Conservation (phyloP, 2,888 invertebrate species). For the Dilophus febrilis region DNA sequence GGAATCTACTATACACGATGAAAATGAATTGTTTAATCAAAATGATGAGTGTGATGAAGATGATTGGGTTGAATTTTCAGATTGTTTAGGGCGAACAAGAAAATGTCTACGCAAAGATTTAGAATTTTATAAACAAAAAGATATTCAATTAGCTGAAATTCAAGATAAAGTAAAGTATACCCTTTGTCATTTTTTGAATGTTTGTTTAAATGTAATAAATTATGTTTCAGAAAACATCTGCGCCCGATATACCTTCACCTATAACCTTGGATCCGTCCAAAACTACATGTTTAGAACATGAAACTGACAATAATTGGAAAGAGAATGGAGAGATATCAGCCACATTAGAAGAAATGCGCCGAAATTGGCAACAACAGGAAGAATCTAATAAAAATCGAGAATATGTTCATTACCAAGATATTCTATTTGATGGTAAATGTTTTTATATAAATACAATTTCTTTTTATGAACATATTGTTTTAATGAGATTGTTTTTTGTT, state of each 20-base stretch:
- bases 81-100: conserved; percentile 73
- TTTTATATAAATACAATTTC: neutral
- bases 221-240: no score
- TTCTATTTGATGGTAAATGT: conserved; percentile 62
- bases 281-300: no score
- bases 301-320: conserved; percentile 22
- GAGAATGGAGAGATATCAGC: conserved; percentile 33
- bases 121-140: conserved; percentile 43
- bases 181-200: no score
- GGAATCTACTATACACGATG: no score
- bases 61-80: conserved; percentile 65
- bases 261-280: no score
- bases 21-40: conserved; percentile 15
- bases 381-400: conserved; percentile 50
- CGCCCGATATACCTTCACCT: no score
- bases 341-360: conserved; percentile 51
- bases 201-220: no score
- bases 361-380: conserved; percentile 80
- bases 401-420: conserved; percentile 80
- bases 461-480: no score
- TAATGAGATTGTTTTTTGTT: neutral
- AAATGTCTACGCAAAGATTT: conserved; percentile 68
- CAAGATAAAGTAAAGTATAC: no score
- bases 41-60: conserved; percentile 13
- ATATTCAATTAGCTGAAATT: conserved; percentile 30